These are phyloP conservation scores for Phalacrocorax brasilianus DNA, from an alignment of 2,113 vertebrate species.

Conservation along the genomic window DNA sequence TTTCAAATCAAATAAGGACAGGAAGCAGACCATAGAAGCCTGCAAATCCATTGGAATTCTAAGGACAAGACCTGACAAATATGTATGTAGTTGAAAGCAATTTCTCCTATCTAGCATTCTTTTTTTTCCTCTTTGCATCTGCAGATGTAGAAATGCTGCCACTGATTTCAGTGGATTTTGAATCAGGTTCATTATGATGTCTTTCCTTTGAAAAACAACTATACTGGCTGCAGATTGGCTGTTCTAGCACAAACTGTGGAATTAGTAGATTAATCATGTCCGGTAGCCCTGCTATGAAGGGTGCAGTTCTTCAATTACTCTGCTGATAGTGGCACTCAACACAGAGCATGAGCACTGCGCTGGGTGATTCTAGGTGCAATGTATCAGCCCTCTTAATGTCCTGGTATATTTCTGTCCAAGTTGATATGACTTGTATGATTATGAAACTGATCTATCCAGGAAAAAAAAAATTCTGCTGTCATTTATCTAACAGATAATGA, in stretches of 20 bases:
- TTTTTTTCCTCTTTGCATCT: background rate
- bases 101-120: background rate
- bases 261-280: background rate
- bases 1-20: background rate
- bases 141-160: background rate
- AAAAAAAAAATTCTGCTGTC: background rate
- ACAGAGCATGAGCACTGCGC: background rate
- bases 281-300: background rate
- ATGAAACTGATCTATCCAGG: background rate
- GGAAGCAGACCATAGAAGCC: background rate
- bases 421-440: background rate
- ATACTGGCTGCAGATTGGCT: background rate
- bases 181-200: background rate
- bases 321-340: background rate
- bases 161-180: background rate
- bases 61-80: background rate
- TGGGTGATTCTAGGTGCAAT: background rate
- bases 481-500: background rate
- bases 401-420: background rate
- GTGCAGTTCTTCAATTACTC: background rate
- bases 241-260: background rate
- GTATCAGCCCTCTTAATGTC: background rate
- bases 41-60: background rate
- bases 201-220: background rate
- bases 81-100: background rate